Percentiles rank a stretch among this genome's conserved stretches.
These are phyloP conservation scores for Ailurus styani DNA, from an alignment of 2,113 vertebrate genomes.

Conservation along the genomic window DNA sequence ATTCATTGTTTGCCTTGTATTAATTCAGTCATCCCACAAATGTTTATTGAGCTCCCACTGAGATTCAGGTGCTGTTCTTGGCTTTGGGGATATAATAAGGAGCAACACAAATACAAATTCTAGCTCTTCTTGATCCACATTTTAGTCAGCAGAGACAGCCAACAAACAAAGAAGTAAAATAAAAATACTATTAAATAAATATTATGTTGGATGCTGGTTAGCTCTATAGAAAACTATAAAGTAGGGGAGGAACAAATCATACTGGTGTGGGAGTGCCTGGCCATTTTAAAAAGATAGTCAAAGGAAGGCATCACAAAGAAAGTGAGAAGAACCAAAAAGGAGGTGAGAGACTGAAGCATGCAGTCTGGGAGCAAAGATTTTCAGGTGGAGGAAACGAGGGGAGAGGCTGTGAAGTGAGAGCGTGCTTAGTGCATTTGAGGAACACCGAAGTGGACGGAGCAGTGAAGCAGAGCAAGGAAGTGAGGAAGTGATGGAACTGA, in stretches of 20 bases:
- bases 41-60: neutral
- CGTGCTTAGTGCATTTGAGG: neutral
- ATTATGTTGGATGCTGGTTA: neutral
- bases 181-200: neutral
- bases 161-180: neutral
- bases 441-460: neutral
- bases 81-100: neutral
- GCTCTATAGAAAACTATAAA: neutral
- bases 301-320: neutral
- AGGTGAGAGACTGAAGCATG: neutral
- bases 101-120: neutral
- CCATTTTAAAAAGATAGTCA: neutral
- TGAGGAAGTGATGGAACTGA: neutral
- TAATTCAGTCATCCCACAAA: neutral
- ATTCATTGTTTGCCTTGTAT: neutral
- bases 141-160: neutral
- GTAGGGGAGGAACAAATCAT: neutral
- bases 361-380: neutral
- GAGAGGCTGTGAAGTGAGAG: fast-evolving
- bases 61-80: neutral
- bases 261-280: fast-evolving
- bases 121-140: neutral
- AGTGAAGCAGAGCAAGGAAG: neutral
- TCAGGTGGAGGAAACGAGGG: neutral
- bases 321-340: neutral